phyloP scores from a whole-genome alignment of 1,140 invertebrate species.

The Zaprionus camerounensis region DNA sequence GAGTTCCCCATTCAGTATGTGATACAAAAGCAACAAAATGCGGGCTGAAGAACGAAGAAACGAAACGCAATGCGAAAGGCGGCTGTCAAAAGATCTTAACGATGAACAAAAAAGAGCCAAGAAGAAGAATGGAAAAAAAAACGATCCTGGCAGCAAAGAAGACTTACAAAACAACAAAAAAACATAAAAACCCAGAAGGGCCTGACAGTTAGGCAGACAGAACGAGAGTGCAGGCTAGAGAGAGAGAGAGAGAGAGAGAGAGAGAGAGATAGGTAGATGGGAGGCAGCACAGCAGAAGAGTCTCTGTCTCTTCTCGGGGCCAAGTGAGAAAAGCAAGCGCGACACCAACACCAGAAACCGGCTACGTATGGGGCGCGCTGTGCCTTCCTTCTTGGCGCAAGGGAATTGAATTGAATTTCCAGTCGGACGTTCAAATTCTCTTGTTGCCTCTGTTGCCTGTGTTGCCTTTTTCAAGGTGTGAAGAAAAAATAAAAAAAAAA shows the following conservation, averaged over 20 bases:
- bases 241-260: not conserved
- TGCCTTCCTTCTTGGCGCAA: slow-evolving; percentile 40
- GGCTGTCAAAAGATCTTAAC: slow-evolving; percentile 76
- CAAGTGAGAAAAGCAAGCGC: slow-evolving; percentile 81
- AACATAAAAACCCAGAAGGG: slow-evolving; percentile 14
- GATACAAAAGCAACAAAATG: slow-evolving; percentile 46
- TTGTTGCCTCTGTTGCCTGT: slow-evolving; percentile 38
- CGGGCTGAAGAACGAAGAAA: slow-evolving; percentile 28
- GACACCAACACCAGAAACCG: slow-evolving; percentile 82
- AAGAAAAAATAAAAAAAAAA: slow-evolving; percentile 78
- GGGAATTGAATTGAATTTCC: slow-evolving; percentile 82
- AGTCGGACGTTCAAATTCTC: slow-evolving; percentile 74
- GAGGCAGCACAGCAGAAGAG: slow-evolving; percentile 1
- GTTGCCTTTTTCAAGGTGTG: slow-evolving; percentile 75
- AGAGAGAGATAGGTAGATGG: not conserved
- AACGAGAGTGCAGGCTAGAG: slow-evolving; percentile 11
- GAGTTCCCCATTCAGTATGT: slow-evolving; percentile 61
- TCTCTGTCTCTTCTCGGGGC: slow-evolving; percentile 44
- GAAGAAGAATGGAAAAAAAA: slow-evolving; percentile 44
- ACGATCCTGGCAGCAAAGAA: slow-evolving; percentile 61
- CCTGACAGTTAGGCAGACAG: slow-evolving; percentile 42
- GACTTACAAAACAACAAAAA: slow-evolving; percentile 47
- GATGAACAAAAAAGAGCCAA: slow-evolving; percentile 40
- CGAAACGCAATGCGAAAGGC: slow-evolving; percentile 33
- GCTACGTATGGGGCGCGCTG: slow-evolving; percentile 38